Percentiles rank a stretch among this genome's conserved stretches.
Evolutionary conservation across 2,888 invertebrate genomes (phyloP).

Genomic region (Merodon equestris): DNA sequence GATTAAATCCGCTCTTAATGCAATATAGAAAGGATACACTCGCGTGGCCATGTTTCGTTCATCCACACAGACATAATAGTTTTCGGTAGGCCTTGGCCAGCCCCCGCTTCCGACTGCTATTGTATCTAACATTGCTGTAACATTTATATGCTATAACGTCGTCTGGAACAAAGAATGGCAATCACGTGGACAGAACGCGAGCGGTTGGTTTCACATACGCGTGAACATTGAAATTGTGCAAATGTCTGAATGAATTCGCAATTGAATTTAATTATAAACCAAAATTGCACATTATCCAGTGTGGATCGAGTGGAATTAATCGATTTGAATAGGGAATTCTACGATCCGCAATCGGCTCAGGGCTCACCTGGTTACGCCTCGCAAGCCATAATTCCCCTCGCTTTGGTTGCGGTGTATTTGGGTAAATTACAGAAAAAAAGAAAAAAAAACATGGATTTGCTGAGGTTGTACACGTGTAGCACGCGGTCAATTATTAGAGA

Average conservation of each 20-base stretch:
- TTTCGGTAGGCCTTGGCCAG: conserved; percentile 5
- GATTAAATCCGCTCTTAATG: conserved; percentile 59
- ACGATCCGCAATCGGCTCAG: conserved; percentile 7
- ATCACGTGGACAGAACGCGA: conserved; percentile 16
- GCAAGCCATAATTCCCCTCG: conserved; percentile 50
- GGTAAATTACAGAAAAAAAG: conserved; percentile 17
- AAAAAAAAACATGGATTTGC: conserved; percentile 16
- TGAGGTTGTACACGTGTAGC: conserved; percentile 41
- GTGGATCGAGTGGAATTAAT: conserved; percentile 61
- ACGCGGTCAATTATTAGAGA: conserved; percentile 22
- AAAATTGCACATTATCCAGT: conserved; percentile 65
- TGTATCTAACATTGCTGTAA: too few species aligned
- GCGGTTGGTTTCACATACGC: conserved; percentile 14
- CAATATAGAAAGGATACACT: conserved; percentile 11
- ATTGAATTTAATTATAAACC: conserved; percentile 66
- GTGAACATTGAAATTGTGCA: conserved; percentile 59
- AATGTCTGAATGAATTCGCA: conserved; percentile 62
- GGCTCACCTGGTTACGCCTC: conserved; percentile 46
- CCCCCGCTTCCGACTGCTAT: not conserved
- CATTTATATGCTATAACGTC: conserved; percentile 7
- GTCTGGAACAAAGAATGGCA: conserved; percentile 44
- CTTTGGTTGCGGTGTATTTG: conserved; percentile 29
- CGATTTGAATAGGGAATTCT: conserved; percentile 51
- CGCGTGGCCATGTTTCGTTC: conserved; percentile 6
- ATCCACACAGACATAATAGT: conserved; percentile 18